phyloP scores from a whole-genome alignment of 53 echinoderm and acorn worm genomes.

The Pentamera pediparva region DNA sequence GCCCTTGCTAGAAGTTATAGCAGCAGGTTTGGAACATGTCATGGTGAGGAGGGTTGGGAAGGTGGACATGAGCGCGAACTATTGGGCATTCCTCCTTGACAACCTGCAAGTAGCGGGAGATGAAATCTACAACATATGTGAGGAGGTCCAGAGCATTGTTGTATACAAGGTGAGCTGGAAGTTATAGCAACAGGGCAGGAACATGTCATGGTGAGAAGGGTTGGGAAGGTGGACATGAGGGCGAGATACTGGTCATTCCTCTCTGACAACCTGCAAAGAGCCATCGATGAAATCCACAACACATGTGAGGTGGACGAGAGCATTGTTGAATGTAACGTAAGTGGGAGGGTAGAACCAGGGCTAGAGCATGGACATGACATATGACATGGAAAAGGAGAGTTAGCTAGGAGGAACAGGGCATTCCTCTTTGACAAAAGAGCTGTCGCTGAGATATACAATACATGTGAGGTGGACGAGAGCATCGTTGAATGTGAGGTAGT shows the following conservation, averaged over 20 bases:
- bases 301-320: conserved; percentile 98
- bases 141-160: conserved; percentile 50
- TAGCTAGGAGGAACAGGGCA: conserved; percentile 98
- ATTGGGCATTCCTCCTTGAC: conserved; percentile 98
- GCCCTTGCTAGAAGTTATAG: conserved; percentile 6
- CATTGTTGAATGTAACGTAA: conserved; percentile 97
- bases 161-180: conserved; percentile 33
- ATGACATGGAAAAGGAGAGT: too few relatives aligned
- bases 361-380: too few relatives aligned
- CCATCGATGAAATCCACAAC: conserved; percentile 96
- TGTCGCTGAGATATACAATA: conserved; percentile 96
- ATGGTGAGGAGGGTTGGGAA: conserved; percentile 75
- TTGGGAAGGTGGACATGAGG: conserved; percentile 83
- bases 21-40: too few relatives aligned
- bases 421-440: conserved; percentile 98
- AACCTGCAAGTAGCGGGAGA: conserved; percentile 94
- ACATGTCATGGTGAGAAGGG: too few relatives aligned
- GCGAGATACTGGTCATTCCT: conserved; percentile 99
- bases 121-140: conserved; percentile 98
- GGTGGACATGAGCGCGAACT: conserved; percentile 85
- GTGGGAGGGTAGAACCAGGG: too few relatives aligned
- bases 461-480: conserved; percentile 96
- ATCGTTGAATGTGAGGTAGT: conserved; percentile 99
- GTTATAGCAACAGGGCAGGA: conserved; percentile 24
- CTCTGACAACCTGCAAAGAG: conserved; percentile 95